Base-by-base conservation (phyloP, 2,113 vertebrate species). In the Argyrosomus japonicus region DNA sequence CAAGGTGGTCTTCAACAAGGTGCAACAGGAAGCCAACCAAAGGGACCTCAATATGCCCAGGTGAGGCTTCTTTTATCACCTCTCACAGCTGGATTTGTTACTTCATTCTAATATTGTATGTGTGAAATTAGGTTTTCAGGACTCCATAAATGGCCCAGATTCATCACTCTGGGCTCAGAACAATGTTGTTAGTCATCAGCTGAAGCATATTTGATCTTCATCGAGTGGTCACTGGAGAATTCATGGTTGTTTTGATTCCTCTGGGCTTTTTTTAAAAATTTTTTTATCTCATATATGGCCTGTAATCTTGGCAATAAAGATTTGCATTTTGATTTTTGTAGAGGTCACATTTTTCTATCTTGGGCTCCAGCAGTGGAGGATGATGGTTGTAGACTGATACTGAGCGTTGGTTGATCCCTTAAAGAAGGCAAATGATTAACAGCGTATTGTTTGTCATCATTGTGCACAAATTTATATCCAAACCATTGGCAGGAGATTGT, bases 1-100 rank as follows among this genome's bases (percentile, higher is more conserved):
- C 86, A 97, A 97, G 89, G 95, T 98, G 91, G 96, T 96, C 27
- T 98, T 98, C 95, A 96, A 97, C 95, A 98, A 98, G 92, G 96
- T 97, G 32, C 97, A 97, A 19, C 96, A 96, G 3, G 96, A 96
- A 65, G 96, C 97, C 51, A 93, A 95, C 63, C 95, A 96, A 53
- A 94, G 96, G 77, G 97, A 97, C 80, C 95, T 98, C 88, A 96
- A 97, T 62, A 96, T 97, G 94, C 96, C 97, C 91, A 96, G 97
- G 97, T 97, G 85, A 93, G 88, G 19, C 21, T 50, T 17, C 6
- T 58, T 68, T 78, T 17, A 68, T 81, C 69, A 25, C 6, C 17
- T 14, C 6, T 65, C 48, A 36, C 48, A 57, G 19, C 58, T 79
- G 50, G 32, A 75, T 65, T 53, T 43, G 12, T 29, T 23, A 54